Evolutionary conservation across 2,888 invertebrate species (phyloP), one percentile per base, ranked within the genome.

Genomic region (Platypus cylindrus): DNA sequence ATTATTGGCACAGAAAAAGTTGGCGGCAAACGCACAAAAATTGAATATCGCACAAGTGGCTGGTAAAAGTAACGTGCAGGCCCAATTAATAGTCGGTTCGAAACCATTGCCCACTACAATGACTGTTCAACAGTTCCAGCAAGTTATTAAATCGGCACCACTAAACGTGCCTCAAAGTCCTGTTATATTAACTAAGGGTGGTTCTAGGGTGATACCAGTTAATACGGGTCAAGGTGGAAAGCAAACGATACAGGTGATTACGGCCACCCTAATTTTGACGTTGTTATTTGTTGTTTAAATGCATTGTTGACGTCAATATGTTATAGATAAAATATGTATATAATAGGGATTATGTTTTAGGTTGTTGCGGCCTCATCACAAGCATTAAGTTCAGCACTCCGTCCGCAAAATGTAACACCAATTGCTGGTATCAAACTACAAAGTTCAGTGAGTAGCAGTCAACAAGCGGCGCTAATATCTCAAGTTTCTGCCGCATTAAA

Each of bases 101-200:
- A 74, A 75, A 47, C 66, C 69, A 2, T 45, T 73, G 20, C 68
- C 74, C 0, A 67, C 72, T 1, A 70, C 75, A 0, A 72, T 80
- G 56, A 78, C 78, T 0, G 73, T 81, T 38, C 80, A 81, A 47
- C 81, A 81, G 52, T 69, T 82, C 26, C 79, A 80, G 42, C 80
- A 81, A 53, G 75, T 79, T 8, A 59, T 61, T 31, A 48, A 60
- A 34, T 49, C 59, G 14, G n/a, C n/a, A n/a, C 68, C 68, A 2
- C 60, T 70, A 43, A 58, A 65, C 3, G 60, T 64, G 5, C 63
- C 68, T 12, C 70, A 68, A 36, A 70, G 73, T 5, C 68, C 71
- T 41, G 67, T 71, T 1, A 73, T 78, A 9, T 53, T 77, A 31
- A 68, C 76, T 1, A 75, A 76, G 51, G 64, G 72, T 29, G 67